Conservation (phyloP, 2,797 vertebrate species). For the Malurus leucopterus region DNA sequence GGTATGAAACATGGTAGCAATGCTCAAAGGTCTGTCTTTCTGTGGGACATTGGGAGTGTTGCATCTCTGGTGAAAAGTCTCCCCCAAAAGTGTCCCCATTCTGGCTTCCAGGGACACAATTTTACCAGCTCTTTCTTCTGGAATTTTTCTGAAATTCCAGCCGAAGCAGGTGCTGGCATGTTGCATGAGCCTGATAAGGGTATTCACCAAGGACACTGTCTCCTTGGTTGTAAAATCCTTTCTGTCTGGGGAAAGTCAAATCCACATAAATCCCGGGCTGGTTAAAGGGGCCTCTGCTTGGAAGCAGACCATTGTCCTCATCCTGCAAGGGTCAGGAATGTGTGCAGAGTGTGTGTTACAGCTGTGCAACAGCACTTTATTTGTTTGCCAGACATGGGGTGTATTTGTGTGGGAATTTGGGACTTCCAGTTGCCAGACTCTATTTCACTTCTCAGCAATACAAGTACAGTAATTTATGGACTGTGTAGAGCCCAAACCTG, state of each 20-base stretch:
- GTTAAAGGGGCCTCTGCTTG: background rate
- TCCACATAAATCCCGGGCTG: background rate
- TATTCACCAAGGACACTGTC: background rate
- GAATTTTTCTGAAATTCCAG: background rate
- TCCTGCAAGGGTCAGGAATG: background rate
- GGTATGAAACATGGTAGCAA: background rate
- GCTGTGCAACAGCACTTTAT: background rate
- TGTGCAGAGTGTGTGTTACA: rapidly evolving
- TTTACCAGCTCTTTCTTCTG: background rate
- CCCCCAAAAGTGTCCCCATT: background rate
- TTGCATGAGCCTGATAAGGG: background rate
- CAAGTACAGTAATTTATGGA: background rate
- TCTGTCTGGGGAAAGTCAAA: background rate
- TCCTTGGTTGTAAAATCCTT: background rate
- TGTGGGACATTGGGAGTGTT: rapidly evolving
- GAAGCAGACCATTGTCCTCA: background rate
- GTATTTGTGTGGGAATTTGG: background rate
- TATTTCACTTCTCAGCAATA: background rate
- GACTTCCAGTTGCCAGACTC: background rate
- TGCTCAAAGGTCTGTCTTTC: background rate
- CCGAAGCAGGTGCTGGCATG: background rate
- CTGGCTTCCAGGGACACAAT: background rate
- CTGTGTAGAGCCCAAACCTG: background rate
- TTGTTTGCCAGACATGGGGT: background rate
- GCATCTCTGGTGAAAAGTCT: background rate